Percentiles rank a stretch among this genome's conserved stretches.
Evolutionary conservation across 2,113 vertebrate genomes (phyloP).

Genomic region (Himantopus leucocephalus): DNA sequence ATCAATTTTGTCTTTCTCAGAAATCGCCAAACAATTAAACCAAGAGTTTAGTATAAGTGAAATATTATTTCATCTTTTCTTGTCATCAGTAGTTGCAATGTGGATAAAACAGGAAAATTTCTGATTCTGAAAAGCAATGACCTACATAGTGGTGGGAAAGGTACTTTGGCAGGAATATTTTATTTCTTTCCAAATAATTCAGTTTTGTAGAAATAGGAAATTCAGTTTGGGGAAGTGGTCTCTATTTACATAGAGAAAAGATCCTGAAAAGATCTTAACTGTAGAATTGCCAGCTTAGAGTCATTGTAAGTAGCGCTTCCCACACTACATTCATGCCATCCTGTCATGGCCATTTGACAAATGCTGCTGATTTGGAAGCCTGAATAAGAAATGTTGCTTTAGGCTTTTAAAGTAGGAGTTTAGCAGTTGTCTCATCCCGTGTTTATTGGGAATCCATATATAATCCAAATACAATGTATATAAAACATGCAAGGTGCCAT

Average conservation of each 20-base stretch:
- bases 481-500: not conserved
- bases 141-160: not conserved
- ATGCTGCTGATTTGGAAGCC: constrained; percentile 10
- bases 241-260: not conserved
- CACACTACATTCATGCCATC: not conserved
- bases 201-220: not conserved
- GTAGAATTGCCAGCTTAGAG: not conserved
- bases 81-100: not conserved
- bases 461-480: constrained; percentile 39
- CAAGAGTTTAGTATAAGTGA: not conserved
- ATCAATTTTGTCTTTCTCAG: not conserved
- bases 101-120: not conserved
- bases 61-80: not conserved
- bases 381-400: constrained; percentile 6
- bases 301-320: not conserved
- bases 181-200: not conserved
- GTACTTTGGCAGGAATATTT: not conserved
- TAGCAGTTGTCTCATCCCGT: not conserved
- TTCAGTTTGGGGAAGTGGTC: not conserved
- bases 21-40: not conserved
- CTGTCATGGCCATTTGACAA: constrained; percentile 8
- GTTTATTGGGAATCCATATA: constrained; percentile 40
- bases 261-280: not conserved
- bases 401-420: constrained; percentile 1
- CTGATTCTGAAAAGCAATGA: not conserved